These are phyloP conservation scores for Parasteatoda tepidariorum DNA, from an alignment of 1,140 invertebrate species.

Conservation along the genomic window DNA sequence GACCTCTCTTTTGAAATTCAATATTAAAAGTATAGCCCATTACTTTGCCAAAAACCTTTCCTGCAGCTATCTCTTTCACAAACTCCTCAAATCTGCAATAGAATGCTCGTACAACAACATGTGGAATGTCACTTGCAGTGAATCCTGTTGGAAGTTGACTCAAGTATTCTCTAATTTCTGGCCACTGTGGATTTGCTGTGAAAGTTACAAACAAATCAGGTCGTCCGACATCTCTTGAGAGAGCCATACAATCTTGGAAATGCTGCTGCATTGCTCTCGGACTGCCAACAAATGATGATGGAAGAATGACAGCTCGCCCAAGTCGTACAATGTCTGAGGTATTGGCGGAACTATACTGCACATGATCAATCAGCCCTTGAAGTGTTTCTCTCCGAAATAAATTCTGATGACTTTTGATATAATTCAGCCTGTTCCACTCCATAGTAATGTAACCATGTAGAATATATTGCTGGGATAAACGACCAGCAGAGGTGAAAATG, in stretches of 20 bases:
- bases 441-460: too few species aligned
- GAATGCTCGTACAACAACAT: conserved; percentile 69
- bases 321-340: conserved; percentile 1
- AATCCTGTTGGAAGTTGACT: conserved; percentile 56
- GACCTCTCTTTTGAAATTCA: conserved; percentile 69
- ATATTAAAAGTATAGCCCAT: conserved; percentile 62
- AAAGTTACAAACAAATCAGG: conserved; percentile 70
- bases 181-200: conserved; percentile 72
- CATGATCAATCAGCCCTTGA: conserved; percentile 4
- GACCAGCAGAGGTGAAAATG: conserved; percentile 43
- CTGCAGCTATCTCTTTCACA: conserved; percentile 65
- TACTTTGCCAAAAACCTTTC: conserved; percentile 36
- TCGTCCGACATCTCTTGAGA: conserved; percentile 43
- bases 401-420: conserved; percentile 31
- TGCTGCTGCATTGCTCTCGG: conserved; percentile 47
- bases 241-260: conserved; percentile 66
- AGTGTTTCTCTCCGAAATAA: conserved; percentile 51
- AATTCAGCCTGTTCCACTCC: conserved; percentile 34
- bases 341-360: background rate
- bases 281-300: conserved; percentile 47
- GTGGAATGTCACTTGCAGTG: conserved; percentile 65
- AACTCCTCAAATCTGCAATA: conserved; percentile 64
- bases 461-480: conserved; percentile 58
- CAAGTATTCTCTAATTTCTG: conserved; percentile 67
- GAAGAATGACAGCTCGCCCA: conserved; percentile 26